Percentiles rank a stretch among this genome's conserved stretches.
These are phyloP conservation scores for Leptonema lineaticorne DNA, from an alignment of 1,140 invertebrate species.

Conservation along the genomic window DNA sequence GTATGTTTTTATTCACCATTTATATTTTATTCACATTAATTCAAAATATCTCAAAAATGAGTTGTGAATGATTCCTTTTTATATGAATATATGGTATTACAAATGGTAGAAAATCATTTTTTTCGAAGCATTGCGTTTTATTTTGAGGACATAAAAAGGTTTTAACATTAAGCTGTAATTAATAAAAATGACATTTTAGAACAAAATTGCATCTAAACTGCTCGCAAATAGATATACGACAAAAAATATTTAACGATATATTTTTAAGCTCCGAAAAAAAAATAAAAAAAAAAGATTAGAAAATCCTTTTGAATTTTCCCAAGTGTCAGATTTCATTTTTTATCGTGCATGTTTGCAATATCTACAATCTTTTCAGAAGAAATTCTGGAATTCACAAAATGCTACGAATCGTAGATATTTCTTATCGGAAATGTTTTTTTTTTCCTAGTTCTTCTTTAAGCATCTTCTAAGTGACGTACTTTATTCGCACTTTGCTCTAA, in stretches of 20 bases:
- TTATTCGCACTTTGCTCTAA: no score
- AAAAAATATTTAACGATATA: background rate
- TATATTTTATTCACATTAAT: no score
- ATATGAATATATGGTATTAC: no score
- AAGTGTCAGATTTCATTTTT: conserved; percentile 18
- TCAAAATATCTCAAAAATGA: no score
- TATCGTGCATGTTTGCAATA: conserved; percentile 15
- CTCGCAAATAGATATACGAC: background rate
- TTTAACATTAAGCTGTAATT: no score
- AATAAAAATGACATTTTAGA: no score
- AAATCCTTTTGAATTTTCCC: background rate
- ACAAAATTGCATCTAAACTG: background rate
- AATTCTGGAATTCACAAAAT: background rate
- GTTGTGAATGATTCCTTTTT: no score
- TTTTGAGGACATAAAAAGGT: no score
- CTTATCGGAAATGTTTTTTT: no score
- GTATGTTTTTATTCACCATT: no score
- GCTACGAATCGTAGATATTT: background rate
- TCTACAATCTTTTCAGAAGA: conserved; percentile 8
- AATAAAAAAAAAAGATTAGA: background rate
- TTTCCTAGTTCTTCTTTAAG: background rate
- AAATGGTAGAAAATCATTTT: no score
- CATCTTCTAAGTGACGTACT: background rate
- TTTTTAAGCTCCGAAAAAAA: background rate
- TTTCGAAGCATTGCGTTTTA: no score